Base-by-base conservation (phyloP, 2,797 vertebrate genomes). In the Phoebastria nigripes region DNA sequence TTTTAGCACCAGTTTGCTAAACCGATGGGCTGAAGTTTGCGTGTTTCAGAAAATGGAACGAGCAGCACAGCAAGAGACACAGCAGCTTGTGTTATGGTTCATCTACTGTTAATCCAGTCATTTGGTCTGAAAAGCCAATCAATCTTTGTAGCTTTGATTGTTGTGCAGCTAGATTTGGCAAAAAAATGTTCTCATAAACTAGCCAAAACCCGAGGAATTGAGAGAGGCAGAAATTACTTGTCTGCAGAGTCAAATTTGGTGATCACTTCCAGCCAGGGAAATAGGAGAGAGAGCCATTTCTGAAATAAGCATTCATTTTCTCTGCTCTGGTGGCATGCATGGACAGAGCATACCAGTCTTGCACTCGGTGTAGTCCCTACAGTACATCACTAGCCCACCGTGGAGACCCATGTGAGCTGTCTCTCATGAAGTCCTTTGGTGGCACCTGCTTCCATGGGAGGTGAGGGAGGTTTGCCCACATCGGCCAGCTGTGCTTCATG, bases 91-190 rank as follows among this genome's bases (percentile, higher is more conserved):
- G 51, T 61, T 92, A 76, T 29, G 76, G 67, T 65, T 82, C 72
- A 82, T 88, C 85, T 89, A 69, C 79, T 51, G 70, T 82, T 92
- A 96, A 90, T 93, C 82, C 58, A 92, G 56, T 77, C 79, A 58
- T 87, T 92, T 52, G n/a, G 76, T 82, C 81, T 89, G 69, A 82
- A 83, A 88, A 83, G 39, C 14, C 39, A 70, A 81, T 82, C 17
- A 25, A 26, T 77, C 83, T 55, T 77, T 78, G 72, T 58, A 93
- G 51, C 51, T 85, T 46, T 83, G 74, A 61, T 69, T 85, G 42
- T 51, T 58, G 42, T 69, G 72, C 56, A 91, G 49, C 33, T 71
- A 61, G 19, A 95, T 9, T 3, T 94, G 79, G 67, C 63, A 91
- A 85, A 93, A 93, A 93, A 77, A 25, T 31, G 18, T 66, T 65